Evolutionary conservation across 2,113 vertebrate species (phyloP), one percentile per base, ranked within the genome.

Genomic region (Willisornis vidua): DNA sequence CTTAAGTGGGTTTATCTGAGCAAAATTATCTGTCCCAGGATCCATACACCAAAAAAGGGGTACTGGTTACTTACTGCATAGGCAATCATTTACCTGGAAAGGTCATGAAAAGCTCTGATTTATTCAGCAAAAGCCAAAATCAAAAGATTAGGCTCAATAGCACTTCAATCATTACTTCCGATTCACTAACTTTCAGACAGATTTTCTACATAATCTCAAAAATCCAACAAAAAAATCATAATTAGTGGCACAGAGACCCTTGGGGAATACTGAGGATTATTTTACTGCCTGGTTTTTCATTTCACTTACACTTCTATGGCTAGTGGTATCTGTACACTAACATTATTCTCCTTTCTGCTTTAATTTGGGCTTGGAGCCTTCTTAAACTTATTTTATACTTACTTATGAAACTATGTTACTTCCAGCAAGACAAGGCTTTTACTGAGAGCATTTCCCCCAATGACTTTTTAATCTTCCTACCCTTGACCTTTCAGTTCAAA

Each of bases 401-500:
- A 73, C 76, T 95, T 96, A 89, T 93, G 90, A 83, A 92, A 74
- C 39, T 51, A 23, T 76, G 52, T 89, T 92, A 87, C 85, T 96
- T 93, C 83, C 95, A 94, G 77, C 68, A 89, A 96, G 72, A 94
- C 67, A 84, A 91, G 86, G 83, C 85, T 96, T 97, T 96, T 90
- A 93, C 48, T 23, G 72, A 82, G 76, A 93, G 66, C 66, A 58
- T 93, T 94, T 89, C 37, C 91, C 71, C 48, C 70, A 77, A 37
- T 48, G 70, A 80, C 91, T 94, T 95, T 92, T 94, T 88, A 91
- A 95, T 96, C 89, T 96, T 76, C n/a, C 86, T 93, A 90, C 57
- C 86, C 91, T 95, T 97, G 96, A 96, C 95, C 94, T 96, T 97
- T 94, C 74, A 46, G 87, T 94, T 87, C 93, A 92, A 96, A 95